Conservation (phyloP, 2,113 vertebrate genomes). For the Piaya cayana region DNA sequence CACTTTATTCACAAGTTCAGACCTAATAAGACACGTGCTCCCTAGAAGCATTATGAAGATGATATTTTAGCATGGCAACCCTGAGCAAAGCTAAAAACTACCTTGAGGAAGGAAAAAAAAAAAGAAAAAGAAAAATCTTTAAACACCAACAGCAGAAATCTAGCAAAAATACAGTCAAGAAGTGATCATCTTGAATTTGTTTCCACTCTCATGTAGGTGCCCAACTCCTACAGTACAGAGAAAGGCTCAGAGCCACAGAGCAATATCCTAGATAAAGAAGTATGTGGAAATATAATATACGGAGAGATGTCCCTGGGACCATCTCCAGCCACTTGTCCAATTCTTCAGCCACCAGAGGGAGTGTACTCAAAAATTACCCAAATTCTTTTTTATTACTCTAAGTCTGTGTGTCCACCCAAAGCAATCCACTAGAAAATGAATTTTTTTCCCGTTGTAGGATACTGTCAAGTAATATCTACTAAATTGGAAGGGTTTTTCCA, state of each 20-base stretch:
- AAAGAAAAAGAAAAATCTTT: neutral
- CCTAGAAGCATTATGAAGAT: neutral
- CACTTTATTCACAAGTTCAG: neutral
- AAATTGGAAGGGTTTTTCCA: neutral
- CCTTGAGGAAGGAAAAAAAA: neutral
- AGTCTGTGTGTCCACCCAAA: neutral
- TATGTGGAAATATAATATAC: neutral
- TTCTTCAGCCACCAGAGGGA: neutral
- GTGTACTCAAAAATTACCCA: neutral
- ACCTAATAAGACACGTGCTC: rapidly evolving
- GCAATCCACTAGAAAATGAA: neutral
- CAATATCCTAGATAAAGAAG: neutral
- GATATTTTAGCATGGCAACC: neutral
- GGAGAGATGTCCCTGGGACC: neutral
- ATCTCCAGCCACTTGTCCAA: neutral
- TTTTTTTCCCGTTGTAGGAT: neutral
- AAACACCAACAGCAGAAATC: neutral
- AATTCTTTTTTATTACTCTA: neutral
- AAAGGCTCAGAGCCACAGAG: neutral
- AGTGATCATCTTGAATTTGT: neutral
- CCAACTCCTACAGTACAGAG: neutral
- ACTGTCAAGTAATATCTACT: neutral
- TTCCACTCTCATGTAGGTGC: neutral
- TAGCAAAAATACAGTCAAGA: neutral
- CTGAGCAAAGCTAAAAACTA: neutral